phyloP scores from a whole-genome alignment of 1,140 invertebrate genomes.

The Halictus rubicundus region DNA sequence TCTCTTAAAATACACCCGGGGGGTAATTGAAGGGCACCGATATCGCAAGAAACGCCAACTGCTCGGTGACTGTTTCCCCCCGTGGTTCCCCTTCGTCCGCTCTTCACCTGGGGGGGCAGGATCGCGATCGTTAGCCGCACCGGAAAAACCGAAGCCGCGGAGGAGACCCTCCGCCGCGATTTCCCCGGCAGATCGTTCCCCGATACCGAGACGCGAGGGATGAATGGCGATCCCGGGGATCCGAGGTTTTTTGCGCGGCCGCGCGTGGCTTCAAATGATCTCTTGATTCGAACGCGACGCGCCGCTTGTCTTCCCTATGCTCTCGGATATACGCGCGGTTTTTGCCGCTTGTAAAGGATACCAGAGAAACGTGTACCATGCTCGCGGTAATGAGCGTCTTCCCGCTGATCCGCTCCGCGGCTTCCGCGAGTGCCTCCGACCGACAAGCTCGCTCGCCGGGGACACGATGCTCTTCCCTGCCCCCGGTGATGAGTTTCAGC shows the following conservation, averaged over 20 bases:
- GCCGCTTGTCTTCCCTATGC: no score
- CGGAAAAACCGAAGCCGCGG: slow-evolving; percentile 5
- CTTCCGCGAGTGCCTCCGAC: no score
- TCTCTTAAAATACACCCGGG: slow-evolving; percentile 41
- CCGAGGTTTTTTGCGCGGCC: slow-evolving; percentile 3
- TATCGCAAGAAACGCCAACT: slow-evolving; percentile 40
- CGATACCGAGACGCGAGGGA: not conserved
- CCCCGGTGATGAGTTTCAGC: no score
- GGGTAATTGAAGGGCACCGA: slow-evolving; percentile 52
- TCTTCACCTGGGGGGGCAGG: not conserved
- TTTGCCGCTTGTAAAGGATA: no score
- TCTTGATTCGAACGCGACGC: slow-evolving; percentile 2
- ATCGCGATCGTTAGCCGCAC: slow-evolving; percentile 16
- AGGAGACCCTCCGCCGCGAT: not conserved
- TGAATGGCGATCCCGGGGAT: not conserved
- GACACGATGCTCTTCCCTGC: no score
- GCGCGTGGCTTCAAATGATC: slow-evolving; percentile 21
- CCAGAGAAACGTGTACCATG: no score
- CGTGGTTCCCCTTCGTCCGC: no score
- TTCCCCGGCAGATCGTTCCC: not conserved
- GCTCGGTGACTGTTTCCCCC: slow-evolving; percentile 16
- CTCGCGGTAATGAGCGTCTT: no score
- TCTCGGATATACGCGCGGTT: no score
- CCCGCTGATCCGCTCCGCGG: no score
- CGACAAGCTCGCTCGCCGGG: no score